Base-by-base conservation (phyloP, 2,113 vertebrate species). In the Microcebus griseorufus region DNA sequence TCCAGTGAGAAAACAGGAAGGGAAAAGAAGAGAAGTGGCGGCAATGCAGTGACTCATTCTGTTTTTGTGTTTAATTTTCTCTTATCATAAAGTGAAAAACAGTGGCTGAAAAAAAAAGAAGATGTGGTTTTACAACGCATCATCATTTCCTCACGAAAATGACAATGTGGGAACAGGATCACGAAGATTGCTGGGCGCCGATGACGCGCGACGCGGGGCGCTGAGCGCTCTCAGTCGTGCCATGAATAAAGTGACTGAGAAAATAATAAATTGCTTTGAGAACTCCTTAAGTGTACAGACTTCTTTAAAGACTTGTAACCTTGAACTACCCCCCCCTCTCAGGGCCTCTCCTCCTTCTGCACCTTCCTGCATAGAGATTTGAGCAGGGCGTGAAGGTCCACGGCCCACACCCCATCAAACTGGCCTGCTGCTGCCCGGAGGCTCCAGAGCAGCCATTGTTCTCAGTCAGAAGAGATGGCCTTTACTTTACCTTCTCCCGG, bases 111-210 rank as follows among this genome's bases (percentile, higher is more conserved):
- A 79, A 88, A 89, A 80, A 45, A 92, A 84, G 89, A 72, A 95
- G 70, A 84, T 92, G 97, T 90, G 97, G 96, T 96, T 97, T 97
- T 39, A 55, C 65, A 88, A 95, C 94, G 39, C 89, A 93, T 69
- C 80, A 73, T 72, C 96, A 93, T 94, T 97, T 97, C 96, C 96
- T 96, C 86, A 81, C 89, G 80, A 42, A 96, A 95, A 97, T 27
- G 83, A 93, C 87, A 42, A 23, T 3, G 29, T 48, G 45, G 79
- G 90, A 97, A 96, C 96, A 67, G 85, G 93, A 98, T 97, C 96
- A 96, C 73, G 90, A 75, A 69, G 91, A 65, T 69, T 37, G 95
- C 84, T 90, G 89, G 51, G 87, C 67, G 32, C 72, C 79, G 83
- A 92, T 92, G 72, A 48, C 64, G 78, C 8, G 6, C 45, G 97